Base-by-base conservation (phyloP, 2,888 invertebrate genomes). In the Ryuthela nishihirai region DNA sequence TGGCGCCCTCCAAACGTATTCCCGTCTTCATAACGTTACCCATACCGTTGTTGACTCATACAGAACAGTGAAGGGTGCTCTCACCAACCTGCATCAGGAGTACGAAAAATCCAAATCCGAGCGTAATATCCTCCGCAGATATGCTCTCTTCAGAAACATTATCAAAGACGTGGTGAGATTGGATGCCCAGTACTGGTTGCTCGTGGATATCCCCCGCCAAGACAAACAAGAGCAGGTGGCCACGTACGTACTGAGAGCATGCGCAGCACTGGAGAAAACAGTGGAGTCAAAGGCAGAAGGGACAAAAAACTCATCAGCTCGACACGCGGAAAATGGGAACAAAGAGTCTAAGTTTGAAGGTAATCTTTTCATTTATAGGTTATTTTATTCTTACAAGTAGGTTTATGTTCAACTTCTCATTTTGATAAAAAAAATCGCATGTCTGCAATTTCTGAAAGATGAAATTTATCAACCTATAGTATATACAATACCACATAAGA, bases 141-240 rank as follows among this genome's bases (percentile, higher is more conserved):
- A 92, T 76, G 83, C 83, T 58, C 29, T 40, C n/a, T 42, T 65
- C 42, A 55, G 62, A 36, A 41, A 83, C 48, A 91, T 92, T 89
- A 91, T 92, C 69, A 91, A 92, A 91, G 90, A 91, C 69, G 91
- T 92, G 38, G 89, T 89, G 65, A 85, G 88, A 66, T 78, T 92
- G 70, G 92, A 92, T 78, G 88, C 89, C 6, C 88, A 92, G 72
- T 92, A 93, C 77, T 93, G 93, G 93, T 88, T 90, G 4, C 76
- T 94, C 69, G 87, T 94, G 58, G 93, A 93, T 75, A 88, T 94
- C 58, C 93, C 93, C 29, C 85, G 87, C 61, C 93, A 93, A 73
- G 92, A 93, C 74, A 91, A 91, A 72, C 90, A 90, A 68, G 93
- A 94, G 77, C 90, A 91, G 1, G 90, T 92, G n/a, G 88, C 88